A percentile compares a stretch with the other conserved stretches of the same genome.
These are phyloP conservation scores for Clepsis dumicolana DNA, from an alignment of 2,888 invertebrate genomes.

Conservation along the genomic window DNA sequence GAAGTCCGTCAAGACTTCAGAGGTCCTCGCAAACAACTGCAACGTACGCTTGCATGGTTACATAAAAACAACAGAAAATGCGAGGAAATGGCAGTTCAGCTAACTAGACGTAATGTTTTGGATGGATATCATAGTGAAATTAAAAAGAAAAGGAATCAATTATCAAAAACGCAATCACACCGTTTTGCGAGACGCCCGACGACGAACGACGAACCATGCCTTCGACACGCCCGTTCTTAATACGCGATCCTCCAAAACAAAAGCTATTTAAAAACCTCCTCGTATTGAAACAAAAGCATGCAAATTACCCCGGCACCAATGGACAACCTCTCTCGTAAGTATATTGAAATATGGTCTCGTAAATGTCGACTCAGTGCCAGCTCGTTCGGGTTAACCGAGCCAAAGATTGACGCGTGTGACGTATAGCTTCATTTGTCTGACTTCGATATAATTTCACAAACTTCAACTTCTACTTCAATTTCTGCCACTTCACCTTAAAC, in stretches of 20 bases:
- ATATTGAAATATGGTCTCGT: slow-evolving; percentile 84
- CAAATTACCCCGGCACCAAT: slow-evolving; percentile 55
- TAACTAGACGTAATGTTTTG: too few relatives aligned
- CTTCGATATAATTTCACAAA: slow-evolving; percentile 77
- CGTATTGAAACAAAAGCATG: neutral
- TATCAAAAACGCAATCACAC: too few relatives aligned
- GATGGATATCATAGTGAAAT: too few relatives aligned
- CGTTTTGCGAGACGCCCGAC: too few relatives aligned
- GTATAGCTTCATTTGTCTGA: slow-evolving; percentile 83
- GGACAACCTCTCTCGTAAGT: slow-evolving; percentile 76
- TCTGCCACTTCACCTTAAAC: slow-evolving; percentile 38
- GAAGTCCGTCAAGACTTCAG: too few relatives aligned
- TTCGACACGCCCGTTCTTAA: slow-evolving; percentile 15
- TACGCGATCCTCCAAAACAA: slow-evolving; percentile 9
- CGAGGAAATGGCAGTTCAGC: too few relatives aligned
- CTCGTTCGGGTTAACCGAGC: slow-evolving; percentile 76
- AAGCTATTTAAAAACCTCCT: neutral
- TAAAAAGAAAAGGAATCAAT: too few relatives aligned
- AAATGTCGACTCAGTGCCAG: slow-evolving; percentile 73
- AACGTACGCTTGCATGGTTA: too few relatives aligned
- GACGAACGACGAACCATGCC: slow-evolving; percentile 18
- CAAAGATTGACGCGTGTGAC: slow-evolving; percentile 73
- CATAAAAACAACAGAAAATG: too few relatives aligned
- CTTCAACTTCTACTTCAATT: slow-evolving; percentile 41
- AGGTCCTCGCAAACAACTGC: too few relatives aligned